Evolutionary conservation across 1,140 invertebrate genomes (phyloP), one percentile per base, ranked within the genome.

Genomic region (Pachyrhynchus sulphureomaculatus): DNA sequence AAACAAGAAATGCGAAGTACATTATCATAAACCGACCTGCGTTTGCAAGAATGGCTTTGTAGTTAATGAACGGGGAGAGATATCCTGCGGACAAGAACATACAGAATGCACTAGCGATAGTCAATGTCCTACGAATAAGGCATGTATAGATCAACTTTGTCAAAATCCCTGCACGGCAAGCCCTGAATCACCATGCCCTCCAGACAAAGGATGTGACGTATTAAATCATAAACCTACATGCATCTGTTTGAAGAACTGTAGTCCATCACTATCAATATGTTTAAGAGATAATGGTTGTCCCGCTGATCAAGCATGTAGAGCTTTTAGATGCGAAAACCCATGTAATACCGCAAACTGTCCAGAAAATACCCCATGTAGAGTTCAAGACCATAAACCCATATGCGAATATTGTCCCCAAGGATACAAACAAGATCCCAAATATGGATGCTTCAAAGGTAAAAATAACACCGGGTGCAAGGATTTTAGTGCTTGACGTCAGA

Each of bases 381-480:
- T 93, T 68, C 90, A 93, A 86, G 90, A 93, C 80, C 92, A 94
- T 82, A 91, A 89, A 81, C 88, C 91, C 66, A 87, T 91, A 77
- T 94, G 92, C 89, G 92, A 93, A 86, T 93, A 93, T 85, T 95
- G 92, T 85, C 91, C 92, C 73, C 83, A 83, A 78, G 92, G 91
- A 83, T 93, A 90, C 84, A 86, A 87, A 82, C 84, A 88, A 79
- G 91, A 93, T 81, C 82, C 86, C 77, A 89, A 88, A 84, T 89
- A 89, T 84, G 92, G 91, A 88, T 95, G 92, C 84, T 86, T 91
- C 80, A 92, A 93, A 94, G 92, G 92, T 94, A 94, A 91, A 81
- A 76, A 72, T 75, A 49, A 69, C 56, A 63, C 54, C 56, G 52
- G 69, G 70, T 73, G 59, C 63, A 68, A 66, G 66, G 64, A 66